A percentile compares a stretch with the other conserved stretches of the same genome.
These are phyloP conservation scores for Limnothrissa miodon DNA, from an alignment of 2,113 vertebrate species.

Conservation along the genomic window DNA sequence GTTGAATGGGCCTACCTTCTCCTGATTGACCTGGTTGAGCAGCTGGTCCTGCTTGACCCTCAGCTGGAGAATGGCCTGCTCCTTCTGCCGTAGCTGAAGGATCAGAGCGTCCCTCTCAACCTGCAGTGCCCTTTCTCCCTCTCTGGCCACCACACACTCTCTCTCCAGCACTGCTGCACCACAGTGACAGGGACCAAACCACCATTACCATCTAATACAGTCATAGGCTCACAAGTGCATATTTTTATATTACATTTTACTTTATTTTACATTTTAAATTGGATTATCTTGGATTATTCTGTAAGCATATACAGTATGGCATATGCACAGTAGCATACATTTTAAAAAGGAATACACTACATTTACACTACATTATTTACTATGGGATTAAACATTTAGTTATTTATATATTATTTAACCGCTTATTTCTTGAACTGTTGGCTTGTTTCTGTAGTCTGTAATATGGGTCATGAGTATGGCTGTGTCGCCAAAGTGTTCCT, in stretches of 20 bases:
- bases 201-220: neutral
- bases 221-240: too few relatives aligned
- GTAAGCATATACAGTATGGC: neutral
- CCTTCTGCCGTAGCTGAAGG: slow-evolving; percentile 53
- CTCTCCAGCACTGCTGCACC: slow-evolving; percentile 60
- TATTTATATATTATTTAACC: too few relatives aligned
- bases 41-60: slow-evolving; percentile 53
- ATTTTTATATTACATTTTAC: too few relatives aligned
- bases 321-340: too few relatives aligned
- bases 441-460: too few relatives aligned
- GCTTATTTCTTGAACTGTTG: too few relatives aligned
- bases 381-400: too few relatives aligned
- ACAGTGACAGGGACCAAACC: neutral
- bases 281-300: neutral
- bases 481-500: too few relatives aligned
- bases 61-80: slow-evolving; percentile 61
- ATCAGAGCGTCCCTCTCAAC: slow-evolving; percentile 55
- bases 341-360: neutral
- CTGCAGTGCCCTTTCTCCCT: slow-evolving; percentile 60
- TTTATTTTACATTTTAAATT: too few relatives aligned
- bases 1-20: slow-evolving; percentile 41
- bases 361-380: neutral
- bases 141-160: slow-evolving; percentile 60
- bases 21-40: slow-evolving; percentile 44
- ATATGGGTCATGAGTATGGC: too few relatives aligned